Percentiles rank a stretch among this genome's conserved stretches.
These are phyloP conservation scores for Bos indicus DNA, from an alignment of 2,113 vertebrate species.

Conservation along the genomic window DNA sequence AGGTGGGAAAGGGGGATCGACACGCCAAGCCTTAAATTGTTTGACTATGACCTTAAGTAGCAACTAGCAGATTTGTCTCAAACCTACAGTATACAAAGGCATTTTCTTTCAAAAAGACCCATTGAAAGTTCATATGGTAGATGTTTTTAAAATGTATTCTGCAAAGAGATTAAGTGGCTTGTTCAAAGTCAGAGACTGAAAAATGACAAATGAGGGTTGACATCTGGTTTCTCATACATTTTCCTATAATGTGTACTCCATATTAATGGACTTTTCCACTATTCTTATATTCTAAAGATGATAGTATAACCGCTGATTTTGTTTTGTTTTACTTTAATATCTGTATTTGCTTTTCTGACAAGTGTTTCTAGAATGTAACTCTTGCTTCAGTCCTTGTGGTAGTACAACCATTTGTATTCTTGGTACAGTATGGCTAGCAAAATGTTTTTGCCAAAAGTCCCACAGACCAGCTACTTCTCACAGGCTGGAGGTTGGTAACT, in stretches of 20 bases:
- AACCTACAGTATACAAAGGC: background rate
- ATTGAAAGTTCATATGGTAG: background rate
- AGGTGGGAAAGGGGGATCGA: background rate
- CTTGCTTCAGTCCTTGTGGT: background rate
- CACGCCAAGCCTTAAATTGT: background rate
- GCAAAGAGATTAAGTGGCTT: background rate
- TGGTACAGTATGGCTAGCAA: background rate
- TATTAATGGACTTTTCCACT: background rate
- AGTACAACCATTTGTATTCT: background rate
- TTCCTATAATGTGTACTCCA: background rate
- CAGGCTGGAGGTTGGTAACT: background rate
- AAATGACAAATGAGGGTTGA: background rate
- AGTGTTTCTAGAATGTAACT: background rate
- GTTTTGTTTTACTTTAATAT: background rate
- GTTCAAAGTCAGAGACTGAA: background rate
- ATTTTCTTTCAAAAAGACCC: background rate
- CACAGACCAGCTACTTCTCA: background rate
- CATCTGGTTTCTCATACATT: background rate
- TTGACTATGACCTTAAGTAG: background rate
- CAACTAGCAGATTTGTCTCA: background rate
- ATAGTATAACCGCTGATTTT: background rate
- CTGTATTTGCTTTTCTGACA: background rate
- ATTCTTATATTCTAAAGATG: background rate
- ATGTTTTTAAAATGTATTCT: background rate
- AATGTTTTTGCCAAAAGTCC: conserved; percentile 7